Evolutionary conservation across 35 echinoderm and acorn worm species (phyloP).

Genomic region (Lytechinus pictus): DNA sequence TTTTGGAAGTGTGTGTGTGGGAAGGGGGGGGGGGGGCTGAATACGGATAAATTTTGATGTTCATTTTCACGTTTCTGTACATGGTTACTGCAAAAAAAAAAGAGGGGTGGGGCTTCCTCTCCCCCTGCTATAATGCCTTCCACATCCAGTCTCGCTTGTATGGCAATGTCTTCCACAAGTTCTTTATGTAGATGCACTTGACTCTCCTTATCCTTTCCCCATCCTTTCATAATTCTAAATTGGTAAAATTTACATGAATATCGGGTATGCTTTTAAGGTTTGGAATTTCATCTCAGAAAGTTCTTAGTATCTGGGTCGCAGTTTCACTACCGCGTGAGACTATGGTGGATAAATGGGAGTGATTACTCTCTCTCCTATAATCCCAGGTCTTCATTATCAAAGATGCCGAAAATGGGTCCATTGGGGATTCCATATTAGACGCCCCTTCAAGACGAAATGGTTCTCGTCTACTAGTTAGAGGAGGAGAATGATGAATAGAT

Average conservation of each 20-base stretch:
- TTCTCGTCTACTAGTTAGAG: background rate
- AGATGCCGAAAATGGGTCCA: background rate
- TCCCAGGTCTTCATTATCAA: conserved; percentile 3
- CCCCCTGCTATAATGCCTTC: no score
- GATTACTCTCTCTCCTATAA: background rate
- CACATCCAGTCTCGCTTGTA: no score
- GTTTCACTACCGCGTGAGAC: background rate
- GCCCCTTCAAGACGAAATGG: background rate
- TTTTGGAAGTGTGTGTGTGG: no score
- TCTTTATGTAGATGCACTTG: background rate
- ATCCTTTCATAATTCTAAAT: background rate
- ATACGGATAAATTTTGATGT: no score
- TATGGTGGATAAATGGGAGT: background rate
- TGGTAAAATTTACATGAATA: background rate
- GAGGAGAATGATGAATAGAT: background rate
- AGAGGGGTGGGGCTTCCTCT: no score
- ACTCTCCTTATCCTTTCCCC: background rate
- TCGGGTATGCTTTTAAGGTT: conserved; percentile 10
- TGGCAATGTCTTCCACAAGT: no score
- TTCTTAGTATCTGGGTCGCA: background rate
- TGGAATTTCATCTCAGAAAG: background rate
- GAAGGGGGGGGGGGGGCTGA: no score
- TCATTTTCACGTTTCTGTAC: no score
- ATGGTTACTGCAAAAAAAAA: no score
- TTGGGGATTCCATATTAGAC: background rate